Evolutionary conservation across 2,888 invertebrate species (phyloP).

Genomic region (Himalopsyche tibetana): DNA sequence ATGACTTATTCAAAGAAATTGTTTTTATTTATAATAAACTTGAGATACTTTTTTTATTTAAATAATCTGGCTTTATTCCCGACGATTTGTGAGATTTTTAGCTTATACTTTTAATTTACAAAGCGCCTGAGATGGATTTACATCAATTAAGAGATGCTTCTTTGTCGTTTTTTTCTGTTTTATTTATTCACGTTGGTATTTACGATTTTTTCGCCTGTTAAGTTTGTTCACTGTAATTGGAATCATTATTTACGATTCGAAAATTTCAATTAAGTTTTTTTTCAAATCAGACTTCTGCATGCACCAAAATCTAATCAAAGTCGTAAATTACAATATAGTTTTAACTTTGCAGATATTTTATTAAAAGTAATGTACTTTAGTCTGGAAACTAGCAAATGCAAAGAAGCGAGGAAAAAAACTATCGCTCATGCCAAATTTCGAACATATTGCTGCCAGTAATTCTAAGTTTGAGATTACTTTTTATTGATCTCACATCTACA

Average conservation of each 20-base stretch:
- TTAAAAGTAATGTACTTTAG: conserved; percentile 23
- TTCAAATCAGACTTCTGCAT: not conserved
- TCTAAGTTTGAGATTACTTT: not conserved
- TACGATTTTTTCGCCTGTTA: conserved; percentile 14
- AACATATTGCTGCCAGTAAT: conserved; percentile 24
- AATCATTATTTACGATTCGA: conserved; percentile 53
- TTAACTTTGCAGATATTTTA: conserved; percentile 12
- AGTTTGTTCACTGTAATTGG: conserved; percentile 45
- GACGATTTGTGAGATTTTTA: conserved; percentile 41
- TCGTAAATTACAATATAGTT: not conserved
- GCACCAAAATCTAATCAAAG: not conserved
- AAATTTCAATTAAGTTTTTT: conserved; percentile 19
- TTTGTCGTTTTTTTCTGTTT: conserved; percentile 44
- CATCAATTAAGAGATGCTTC: conserved; percentile 60
- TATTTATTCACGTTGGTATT: conserved; percentile 5
- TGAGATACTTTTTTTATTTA: not conserved
- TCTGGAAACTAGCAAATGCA: conserved; percentile 12
- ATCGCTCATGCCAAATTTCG: not conserved
- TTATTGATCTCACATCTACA: not conserved
- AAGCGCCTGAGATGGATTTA: conserved; percentile 57
- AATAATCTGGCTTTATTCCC: conserved; percentile 9
- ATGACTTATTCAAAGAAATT: no score
- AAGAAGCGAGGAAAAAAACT: not conserved
- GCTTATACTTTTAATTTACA: conserved; percentile 50
- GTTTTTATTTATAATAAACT: no score